Base-by-base conservation (phyloP, 2,888 invertebrate species). In the Coelinius sp. region DNA sequence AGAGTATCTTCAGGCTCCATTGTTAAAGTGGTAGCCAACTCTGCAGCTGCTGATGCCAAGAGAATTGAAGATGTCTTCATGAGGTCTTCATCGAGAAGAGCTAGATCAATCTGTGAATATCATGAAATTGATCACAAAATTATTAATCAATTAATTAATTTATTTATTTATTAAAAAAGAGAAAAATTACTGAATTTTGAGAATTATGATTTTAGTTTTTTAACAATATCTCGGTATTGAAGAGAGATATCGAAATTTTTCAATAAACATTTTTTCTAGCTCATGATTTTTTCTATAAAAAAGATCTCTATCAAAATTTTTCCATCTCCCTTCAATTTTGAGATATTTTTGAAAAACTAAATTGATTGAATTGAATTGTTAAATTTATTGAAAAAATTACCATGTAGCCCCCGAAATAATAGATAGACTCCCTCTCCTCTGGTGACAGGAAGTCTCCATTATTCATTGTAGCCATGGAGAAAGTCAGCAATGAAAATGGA, bases 321-420 rank as follows among this genome's bases (percentile, higher is more conserved):
- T n/a, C n/a, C n/a, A n/a, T n/a, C n/a, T n/a, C n/a, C n/a, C n/a
- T n/a, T n/a, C n/a, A n/a, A n/a, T n/a, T n/a, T n/a, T n/a, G n/a
- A n/a, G n/a, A n/a, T n/a, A n/a, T n/a, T n/a, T n/a, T n/a, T n/a
- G n/a, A n/a, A n/a, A n/a, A n/a, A n/a, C n/a, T n/a, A n/a, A n/a
- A n/a, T n/a, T n/a, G n/a, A n/a, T n/a, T n/a, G n/a, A n/a, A n/a
- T n/a, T n/a, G n/a, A n/a, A n/a, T n/a, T n/a, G n/a, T n/a, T n/a
- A n/a, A n/a, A n/a, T n/a, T n/a, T n/a, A 31, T 5, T 31, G 7
- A 31, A 5, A 31, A 3, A 10, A 12, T 56, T 35, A 59, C 59
- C 59, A 59, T 59, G 35, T 59, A 59, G 6, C 59, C 59, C 14
- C 59, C 59, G 25, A 14, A 59, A 12, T 59, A 59, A 12, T 59